Percentiles rank a stretch among this genome's conserved stretches.
Conservation (phyloP, 2,888 invertebrate species). For the Tolmerus cingulatus region DNA sequence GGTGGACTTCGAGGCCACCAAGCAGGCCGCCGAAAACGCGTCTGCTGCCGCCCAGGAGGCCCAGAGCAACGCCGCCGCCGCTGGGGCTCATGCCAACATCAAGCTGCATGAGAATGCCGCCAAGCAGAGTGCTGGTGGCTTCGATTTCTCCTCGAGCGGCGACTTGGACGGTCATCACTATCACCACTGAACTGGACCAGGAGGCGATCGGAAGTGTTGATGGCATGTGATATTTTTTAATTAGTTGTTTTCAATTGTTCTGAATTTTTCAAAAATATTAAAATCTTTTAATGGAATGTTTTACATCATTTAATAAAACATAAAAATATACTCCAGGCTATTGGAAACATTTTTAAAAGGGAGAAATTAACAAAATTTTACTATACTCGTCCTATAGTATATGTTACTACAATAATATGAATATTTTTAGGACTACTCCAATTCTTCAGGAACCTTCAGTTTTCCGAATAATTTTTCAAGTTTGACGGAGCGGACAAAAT, state of each 20-base stretch:
- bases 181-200: neutral
- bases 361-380: neutral
- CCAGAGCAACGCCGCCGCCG: slow-evolving; percentile 25
- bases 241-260: slow-evolving; percentile 54
- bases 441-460: no score
- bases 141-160: neutral
- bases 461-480: no score
- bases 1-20: slow-evolving; percentile 20
- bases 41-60: slow-evolving; percentile 7
- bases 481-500: no score
- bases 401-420: no score
- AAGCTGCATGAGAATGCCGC: slow-evolving; percentile 11
- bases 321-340: neutral
- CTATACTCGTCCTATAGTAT: no score
- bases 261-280: slow-evolving; percentile 50
- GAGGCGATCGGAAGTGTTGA: neutral
- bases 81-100: slow-evolving; percentile 2
- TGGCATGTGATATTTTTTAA: slow-evolving; percentile 5
- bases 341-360: neutral
- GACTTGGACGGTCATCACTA: slow-evolving; percentile 8
- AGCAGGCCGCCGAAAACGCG: slow-evolving; percentile 9
- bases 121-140: neutral
- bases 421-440: no score
- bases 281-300: neutral
- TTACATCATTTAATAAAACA: neutral